Conservation (phyloP, 2,113 vertebrate species). For the Grantiella picta region DNA sequence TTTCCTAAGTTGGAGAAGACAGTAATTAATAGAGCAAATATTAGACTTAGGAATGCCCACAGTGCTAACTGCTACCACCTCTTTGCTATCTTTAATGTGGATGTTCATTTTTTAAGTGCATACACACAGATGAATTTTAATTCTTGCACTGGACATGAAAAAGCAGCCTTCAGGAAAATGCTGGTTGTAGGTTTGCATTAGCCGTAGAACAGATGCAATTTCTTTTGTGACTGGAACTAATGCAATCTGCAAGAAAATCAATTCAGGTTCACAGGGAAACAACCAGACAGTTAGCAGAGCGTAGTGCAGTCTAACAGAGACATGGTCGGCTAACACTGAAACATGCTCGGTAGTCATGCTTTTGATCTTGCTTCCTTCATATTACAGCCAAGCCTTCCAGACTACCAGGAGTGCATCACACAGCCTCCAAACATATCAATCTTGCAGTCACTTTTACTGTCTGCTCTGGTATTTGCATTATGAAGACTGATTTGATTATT, state of each 20-base stretch:
- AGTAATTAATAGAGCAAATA: neutral
- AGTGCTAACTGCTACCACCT: neutral
- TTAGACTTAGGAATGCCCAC: neutral
- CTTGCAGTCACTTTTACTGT: neutral
- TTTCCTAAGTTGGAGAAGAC: neutral
- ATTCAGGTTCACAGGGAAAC: slow-evolving; percentile 51
- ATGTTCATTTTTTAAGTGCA: neutral
- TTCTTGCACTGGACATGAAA: neutral
- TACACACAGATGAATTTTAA: neutral
- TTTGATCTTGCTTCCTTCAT: slow-evolving; percentile 13
- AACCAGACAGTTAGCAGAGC: neutral
- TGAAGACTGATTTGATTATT: slow-evolving; percentile 25
- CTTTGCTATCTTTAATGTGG: neutral
- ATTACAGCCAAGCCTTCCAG: neutral
- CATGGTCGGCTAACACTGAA: slow-evolving; percentile 39
- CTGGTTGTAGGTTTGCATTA: slow-evolving; percentile 40
- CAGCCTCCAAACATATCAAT: neutral
- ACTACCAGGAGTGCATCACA: neutral
- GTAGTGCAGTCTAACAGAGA: neutral
- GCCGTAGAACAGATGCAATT: slow-evolving; percentile 19
- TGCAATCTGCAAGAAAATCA: slow-evolving; percentile 64
- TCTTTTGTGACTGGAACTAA: slow-evolving; percentile 60
- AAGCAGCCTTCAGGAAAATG: slow-evolving; percentile 17
- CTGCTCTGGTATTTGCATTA: neutral
- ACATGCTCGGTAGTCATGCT: slow-evolving; percentile 7